Base-by-base conservation (phyloP, 2,113 vertebrate species). In the Diadophis punctatus region DNA sequence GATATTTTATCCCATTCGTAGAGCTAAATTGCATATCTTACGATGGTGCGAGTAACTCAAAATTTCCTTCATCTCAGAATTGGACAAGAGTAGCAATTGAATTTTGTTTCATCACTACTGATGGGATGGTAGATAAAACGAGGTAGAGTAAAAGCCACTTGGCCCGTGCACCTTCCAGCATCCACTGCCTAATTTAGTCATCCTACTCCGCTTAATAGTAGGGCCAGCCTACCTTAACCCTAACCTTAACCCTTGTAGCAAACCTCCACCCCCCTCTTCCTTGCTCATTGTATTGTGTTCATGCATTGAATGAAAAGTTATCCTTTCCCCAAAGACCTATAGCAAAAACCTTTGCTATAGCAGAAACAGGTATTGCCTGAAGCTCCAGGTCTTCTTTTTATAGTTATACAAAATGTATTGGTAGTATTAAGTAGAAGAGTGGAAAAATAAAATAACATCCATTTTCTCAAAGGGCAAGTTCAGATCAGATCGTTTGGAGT, bases 301-400 rank as follows among this genome's bases (percentile, higher is more conserved):
- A 87, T n/a, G 63, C 30, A 68, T n/a, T n/a, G 63, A n/a, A n/a
- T n/a, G 63, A 68, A 68, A 68, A 68, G 1, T 68, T 68, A 68
- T 52, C 1, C 52, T 87, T 60, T 63, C 18, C 23, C 2, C 56
- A 9, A 49, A n/a, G 30, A n/a, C 68, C n/a, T 25, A 34, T 12
- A 34, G 88, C 88, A 86, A 88, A 74, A 90, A 63, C 90, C 90
- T 95, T 95, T 80, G 46, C 90, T 93, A 56, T 53, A 93, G 68
- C 68, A 92, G 91, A 60, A 90, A 46, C 27, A 56, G 34, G 84
- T 91, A 92, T 92, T 23, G 34, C 80, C 39, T 68, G 91, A 52
- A 60, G 30, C 11, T 12, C 1, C 88, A 95, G 94, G 93, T 94
- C 10, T 16, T 91, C 0, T 0, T 0, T 88, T 6, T 0, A 11